Evolutionary conservation across 2,888 invertebrate species (phyloP).

Genomic region (Sinhomidia bicolor): DNA sequence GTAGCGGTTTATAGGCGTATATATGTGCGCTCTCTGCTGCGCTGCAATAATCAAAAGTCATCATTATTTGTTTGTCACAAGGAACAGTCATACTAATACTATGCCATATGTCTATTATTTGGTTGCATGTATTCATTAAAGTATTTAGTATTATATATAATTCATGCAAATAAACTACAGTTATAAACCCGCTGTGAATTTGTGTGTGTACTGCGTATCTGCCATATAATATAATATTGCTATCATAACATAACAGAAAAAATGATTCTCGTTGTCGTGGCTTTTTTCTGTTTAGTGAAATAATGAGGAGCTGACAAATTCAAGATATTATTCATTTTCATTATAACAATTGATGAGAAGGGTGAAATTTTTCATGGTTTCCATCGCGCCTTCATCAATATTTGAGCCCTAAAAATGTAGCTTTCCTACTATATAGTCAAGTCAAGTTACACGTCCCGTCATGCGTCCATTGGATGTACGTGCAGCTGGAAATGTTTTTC

Average conservation of each 20-base stretch:
- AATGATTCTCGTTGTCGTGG: not conserved
- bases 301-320: conserved; percentile 69
- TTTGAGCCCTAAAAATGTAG: conserved; percentile 52
- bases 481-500: conserved; percentile 11
- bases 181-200: not conserved
- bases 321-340: conserved; percentile 67
- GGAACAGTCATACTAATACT: conserved; percentile 16
- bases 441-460: not conserved
- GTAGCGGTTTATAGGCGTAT: conserved; percentile 14
- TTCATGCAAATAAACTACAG: not conserved
- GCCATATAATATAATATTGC: too few relatives aligned
- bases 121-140: conserved; percentile 4
- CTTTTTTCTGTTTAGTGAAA: not conserved
- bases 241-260: too few relatives aligned
- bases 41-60: conserved; percentile 20
- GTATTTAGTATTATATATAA: not conserved
- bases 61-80: not conserved
- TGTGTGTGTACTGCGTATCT: not conserved
- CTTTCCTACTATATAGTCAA: not conserved
- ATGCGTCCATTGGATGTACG: not conserved
- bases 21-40: not conserved
- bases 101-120: conserved; percentile 36
- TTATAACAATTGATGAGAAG: conserved; percentile 59
- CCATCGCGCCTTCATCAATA: conserved; percentile 74
- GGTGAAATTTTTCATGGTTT: conserved; percentile 73